A percentile compares a stretch with the other conserved stretches of the same genome.
phyloP scores from a whole-genome alignment of 2,797 vertebrate species.

The Odontamblyopus lacepedii region DNA sequence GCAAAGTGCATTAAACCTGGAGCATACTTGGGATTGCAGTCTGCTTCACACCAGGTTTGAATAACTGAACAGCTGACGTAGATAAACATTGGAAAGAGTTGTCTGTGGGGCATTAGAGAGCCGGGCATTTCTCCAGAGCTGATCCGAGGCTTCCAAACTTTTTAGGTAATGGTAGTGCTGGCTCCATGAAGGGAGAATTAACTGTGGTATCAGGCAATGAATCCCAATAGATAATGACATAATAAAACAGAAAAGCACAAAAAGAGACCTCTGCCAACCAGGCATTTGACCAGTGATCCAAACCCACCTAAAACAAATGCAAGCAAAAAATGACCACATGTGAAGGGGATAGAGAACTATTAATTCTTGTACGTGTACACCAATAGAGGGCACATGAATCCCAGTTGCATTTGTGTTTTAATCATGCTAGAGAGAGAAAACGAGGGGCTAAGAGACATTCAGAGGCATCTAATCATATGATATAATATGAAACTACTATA shows the following conservation, averaged over 20 bases:
- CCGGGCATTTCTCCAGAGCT: constrained; percentile 32
- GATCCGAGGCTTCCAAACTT: constrained; percentile 30
- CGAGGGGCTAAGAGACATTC: no score
- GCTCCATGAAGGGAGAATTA: constrained; percentile 12
- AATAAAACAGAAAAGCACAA: not conserved
- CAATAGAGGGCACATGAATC: not conserved
- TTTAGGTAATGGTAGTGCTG: constrained; percentile 19
- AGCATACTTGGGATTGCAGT: not conserved
- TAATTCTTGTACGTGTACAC: not conserved
- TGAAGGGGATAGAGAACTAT: no score
- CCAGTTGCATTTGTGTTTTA: not conserved
- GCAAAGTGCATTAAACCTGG: not conserved
- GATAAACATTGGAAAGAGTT: constrained; percentile 16
- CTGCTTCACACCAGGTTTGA: not conserved
- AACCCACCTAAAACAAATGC: not conserved
- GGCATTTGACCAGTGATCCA: not conserved
- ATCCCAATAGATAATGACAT: not conserved
- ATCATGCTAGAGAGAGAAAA: no score
- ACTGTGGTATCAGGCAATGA: constrained; percentile 32
- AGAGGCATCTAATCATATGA: no score
- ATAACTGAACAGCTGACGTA: constrained; percentile 12
- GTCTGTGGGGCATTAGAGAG: constrained; percentile 13
- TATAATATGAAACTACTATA: no score
- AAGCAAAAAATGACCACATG: no score
- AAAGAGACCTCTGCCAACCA: not conserved